Evolutionary conservation across 2,113 vertebrate genomes (phyloP).

Genomic region (Xerus inauris): DNA sequence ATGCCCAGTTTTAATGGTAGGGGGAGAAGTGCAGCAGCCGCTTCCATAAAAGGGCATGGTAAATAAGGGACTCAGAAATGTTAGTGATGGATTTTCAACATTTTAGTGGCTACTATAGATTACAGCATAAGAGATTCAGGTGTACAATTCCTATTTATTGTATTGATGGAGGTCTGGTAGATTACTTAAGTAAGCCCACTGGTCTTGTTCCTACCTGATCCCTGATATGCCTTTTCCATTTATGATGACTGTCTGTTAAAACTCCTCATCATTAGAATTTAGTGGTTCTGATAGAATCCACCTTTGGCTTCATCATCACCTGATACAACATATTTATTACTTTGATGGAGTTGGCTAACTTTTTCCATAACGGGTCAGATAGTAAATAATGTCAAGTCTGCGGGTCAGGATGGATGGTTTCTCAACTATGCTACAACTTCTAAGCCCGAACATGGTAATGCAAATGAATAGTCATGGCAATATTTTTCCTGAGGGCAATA

Average conservation of each 20-base stretch:
- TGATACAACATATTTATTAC: background rate
- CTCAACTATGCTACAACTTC: background rate
- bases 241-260: background rate
- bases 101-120: background rate
- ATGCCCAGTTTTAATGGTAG: background rate
- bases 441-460: accelerated
- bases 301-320: background rate
- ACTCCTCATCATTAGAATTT: background rate
- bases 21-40: background rate
- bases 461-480: background rate
- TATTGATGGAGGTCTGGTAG: background rate
- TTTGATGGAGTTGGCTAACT: background rate
- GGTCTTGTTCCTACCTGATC: background rate
- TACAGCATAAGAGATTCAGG: background rate
- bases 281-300: background rate
- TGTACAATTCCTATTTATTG: background rate
- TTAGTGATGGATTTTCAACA: background rate
- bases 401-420: background rate
- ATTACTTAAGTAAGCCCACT: background rate
- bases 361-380: background rate
- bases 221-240: background rate
- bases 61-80: background rate
- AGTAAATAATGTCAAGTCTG: background rate
- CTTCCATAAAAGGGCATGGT: background rate
- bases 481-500: background rate